Conservation (phyloP, 2,797 vertebrate species). For the Enteromius anoplus region DNA sequence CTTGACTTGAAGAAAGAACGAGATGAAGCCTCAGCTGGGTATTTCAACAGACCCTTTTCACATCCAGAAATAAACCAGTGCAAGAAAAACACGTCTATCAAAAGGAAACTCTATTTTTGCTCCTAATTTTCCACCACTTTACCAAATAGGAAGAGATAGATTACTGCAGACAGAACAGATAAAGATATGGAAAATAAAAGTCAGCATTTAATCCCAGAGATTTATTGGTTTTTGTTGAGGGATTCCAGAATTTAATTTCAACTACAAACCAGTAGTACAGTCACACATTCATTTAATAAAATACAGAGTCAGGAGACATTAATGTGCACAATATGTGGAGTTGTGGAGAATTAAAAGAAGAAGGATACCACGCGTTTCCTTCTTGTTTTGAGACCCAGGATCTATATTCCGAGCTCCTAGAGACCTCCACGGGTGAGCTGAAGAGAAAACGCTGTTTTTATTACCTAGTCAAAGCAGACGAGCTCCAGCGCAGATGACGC, state of each 20-base stretch:
- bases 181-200: not conserved
- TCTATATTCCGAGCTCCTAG: not conserved
- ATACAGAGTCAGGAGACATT: not conserved
- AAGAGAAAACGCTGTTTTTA: conserved; percentile 40
- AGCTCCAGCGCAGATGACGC: conserved; percentile 38
- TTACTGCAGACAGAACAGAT: not conserved
- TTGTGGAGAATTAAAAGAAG: not conserved
- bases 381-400: not conserved
- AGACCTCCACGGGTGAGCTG: conserved; percentile 2
- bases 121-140: not conserved
- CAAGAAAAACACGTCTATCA: too few species aligned
- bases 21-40: not conserved
- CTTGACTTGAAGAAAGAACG: not conserved
- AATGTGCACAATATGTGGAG: not conserved
- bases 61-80: not conserved
- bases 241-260: not conserved
- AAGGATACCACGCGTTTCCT: too few species aligned
- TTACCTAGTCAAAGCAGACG: conserved; percentile 45
- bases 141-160: not conserved
- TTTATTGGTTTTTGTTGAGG: not conserved
- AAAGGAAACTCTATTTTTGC: not conserved
- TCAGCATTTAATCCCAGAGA: not conserved
- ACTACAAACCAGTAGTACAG: not conserved
- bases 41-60: not conserved
- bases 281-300: not conserved